These are phyloP conservation scores for human DNA, from an alignment of 2,113 vertebrate genomes.

Conservation along the genomic window DNA sequence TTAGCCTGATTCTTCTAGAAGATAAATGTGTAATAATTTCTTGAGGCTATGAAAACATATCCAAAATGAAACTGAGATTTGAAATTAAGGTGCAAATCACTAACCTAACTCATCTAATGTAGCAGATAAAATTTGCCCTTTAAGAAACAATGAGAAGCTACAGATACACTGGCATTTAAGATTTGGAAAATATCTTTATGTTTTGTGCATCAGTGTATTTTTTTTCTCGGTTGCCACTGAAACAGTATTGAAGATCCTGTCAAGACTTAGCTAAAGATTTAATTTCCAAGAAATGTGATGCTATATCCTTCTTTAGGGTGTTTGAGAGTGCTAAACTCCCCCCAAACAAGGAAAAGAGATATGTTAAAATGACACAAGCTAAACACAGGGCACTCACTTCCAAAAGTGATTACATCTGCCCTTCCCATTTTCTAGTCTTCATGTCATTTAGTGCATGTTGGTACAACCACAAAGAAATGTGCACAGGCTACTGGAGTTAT, in stretches of 20 bases:
- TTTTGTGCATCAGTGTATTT: not conserved
- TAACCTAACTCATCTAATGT: not conserved
- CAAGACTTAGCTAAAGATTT: not conserved
- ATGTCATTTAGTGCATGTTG: not conserved
- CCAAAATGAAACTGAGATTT: not conserved
- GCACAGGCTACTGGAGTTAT: not conserved
- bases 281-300: not conserved
- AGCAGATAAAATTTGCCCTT: not conserved
- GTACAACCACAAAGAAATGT: not conserved
- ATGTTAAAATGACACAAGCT: not conserved
- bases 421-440: rapidly evolving
- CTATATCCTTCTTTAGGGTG: not conserved
- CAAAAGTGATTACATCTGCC: not conserved
- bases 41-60: not conserved
- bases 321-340: not conserved
- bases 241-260: not conserved
- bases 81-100: not conserved
- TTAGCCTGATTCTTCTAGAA: not conserved
- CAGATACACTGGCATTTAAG: not conserved
- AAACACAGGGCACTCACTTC: not conserved
- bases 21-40: constrained; percentile 2
- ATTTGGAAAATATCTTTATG: not conserved
- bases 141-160: not conserved
- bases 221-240: not conserved
- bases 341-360: not conserved